These are phyloP conservation scores for Alsophila aescularia DNA, from an alignment of 2,888 invertebrate genomes.

Conservation along the genomic window DNA sequence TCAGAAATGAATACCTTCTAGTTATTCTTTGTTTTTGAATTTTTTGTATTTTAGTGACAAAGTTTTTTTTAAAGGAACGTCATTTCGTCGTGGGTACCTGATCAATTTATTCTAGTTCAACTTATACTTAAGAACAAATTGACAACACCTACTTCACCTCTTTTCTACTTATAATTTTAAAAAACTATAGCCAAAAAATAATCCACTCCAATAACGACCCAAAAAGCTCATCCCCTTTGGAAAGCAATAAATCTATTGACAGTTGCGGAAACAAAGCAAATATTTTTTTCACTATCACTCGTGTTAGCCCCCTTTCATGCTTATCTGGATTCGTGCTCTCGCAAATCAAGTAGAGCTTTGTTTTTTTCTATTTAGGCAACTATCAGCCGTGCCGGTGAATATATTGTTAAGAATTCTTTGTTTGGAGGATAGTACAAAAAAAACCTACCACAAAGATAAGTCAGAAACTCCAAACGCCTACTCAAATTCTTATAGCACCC, in stretches of 20 bases:
- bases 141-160: too few relatives aligned
- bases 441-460: not conserved
- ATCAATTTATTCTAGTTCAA: too few relatives aligned
- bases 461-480: too few relatives aligned
- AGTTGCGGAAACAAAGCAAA: constrained; percentile 32
- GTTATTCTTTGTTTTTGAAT: too few relatives aligned
- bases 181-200: too few relatives aligned
- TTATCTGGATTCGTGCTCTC: constrained; percentile 46
- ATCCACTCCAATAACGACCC: not conserved
- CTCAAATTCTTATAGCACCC: too few relatives aligned
- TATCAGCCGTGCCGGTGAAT: constrained; percentile 15
- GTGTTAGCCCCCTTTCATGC: constrained; percentile 33
- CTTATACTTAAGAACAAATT: too few relatives aligned
- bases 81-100: too few relatives aligned
- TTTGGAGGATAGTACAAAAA: not conserved
- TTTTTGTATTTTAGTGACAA: too few relatives aligned
- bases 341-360: constrained; percentile 53
- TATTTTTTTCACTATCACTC: constrained; percentile 32
- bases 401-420: constrained; percentile 8
- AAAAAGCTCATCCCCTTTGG: not conserved
- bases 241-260: constrained; percentile 18
- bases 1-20: too few relatives aligned
- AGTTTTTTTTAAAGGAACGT: too few relatives aligned
- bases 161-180: too few relatives aligned
- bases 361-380: constrained; percentile 29